Evolutionary conservation across 64 coral and sea anemone genomes (phyloP).

Genomic region (Cladopsammia gracilis): DNA sequence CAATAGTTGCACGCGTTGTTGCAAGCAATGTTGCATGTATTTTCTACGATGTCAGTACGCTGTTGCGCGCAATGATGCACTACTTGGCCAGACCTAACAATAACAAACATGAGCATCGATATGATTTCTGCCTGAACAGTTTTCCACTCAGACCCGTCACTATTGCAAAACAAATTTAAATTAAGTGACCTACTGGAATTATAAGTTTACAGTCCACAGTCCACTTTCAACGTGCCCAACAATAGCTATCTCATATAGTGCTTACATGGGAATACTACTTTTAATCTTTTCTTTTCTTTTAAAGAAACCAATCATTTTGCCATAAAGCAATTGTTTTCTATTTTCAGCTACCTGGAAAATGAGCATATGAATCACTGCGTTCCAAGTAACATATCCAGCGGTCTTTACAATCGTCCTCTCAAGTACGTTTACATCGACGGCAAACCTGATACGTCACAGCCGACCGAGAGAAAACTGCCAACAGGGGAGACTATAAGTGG

Average conservation of each 20-base stretch:
- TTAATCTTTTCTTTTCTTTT: background rate
- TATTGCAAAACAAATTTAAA: too few species aligned
- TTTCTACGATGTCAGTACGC: too few species aligned
- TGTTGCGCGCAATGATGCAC: too few species aligned
- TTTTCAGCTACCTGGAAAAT: conserved; percentile 55
- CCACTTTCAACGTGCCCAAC: background rate
- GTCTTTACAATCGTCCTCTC: conserved; percentile 58
- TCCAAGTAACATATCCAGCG: conserved; percentile 72
- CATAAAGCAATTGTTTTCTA: background rate
- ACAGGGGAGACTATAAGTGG: conserved; percentile 46
- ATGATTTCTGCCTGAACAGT: too few species aligned
- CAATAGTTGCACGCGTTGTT: too few species aligned
- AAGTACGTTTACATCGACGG: conserved; percentile 49
- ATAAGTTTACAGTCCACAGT: too few species aligned
- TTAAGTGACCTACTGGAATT: too few species aligned
- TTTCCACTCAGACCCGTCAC: too few species aligned
- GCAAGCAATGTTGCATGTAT: too few species aligned
- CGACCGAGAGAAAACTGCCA: background rate
- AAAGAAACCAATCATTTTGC: too few species aligned
- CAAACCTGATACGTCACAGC: conserved; percentile 6
- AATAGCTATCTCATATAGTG: background rate
- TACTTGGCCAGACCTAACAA: too few species aligned
- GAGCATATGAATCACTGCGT: conserved; percentile 64
- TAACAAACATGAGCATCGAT: too few species aligned
- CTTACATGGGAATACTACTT: background rate